Evolutionary conservation across 2,888 invertebrate species (phyloP).

Genomic region (Bellardia bayeri): DNA sequence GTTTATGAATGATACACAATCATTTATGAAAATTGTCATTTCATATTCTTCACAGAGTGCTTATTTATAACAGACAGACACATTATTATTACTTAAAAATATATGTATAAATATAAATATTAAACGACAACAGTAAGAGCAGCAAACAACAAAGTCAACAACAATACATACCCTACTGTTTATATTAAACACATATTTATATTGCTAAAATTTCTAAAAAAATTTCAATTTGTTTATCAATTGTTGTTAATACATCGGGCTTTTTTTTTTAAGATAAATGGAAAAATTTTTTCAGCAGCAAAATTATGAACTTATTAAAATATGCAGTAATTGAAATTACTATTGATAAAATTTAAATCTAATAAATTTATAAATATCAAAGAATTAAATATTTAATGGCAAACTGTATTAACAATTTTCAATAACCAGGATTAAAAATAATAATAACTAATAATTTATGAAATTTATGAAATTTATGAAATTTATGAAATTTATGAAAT

Average conservation of each 20-base stretch:
- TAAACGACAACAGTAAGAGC: background rate
- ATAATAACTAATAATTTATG: too few species aligned
- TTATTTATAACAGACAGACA: slow-evolving; percentile 2
- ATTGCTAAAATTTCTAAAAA: slow-evolving; percentile 6
- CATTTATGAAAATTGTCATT: slow-evolving; percentile 45
- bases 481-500: too few species aligned
- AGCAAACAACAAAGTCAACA: background rate
- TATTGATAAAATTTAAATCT: background rate
- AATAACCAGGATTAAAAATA: too few species aligned
- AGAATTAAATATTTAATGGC: too few species aligned
- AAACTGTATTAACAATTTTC: too few species aligned
- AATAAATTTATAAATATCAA: too few species aligned
- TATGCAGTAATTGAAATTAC: background rate
- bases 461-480: too few species aligned
- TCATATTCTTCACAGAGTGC: slow-evolving; percentile 7
- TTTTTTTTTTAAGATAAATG: background rate
- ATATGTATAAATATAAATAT: background rate
- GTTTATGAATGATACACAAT: slow-evolving; percentile 36
- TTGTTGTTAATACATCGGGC: background rate
- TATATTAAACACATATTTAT: slow-evolving; percentile 15
- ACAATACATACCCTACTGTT: slow-evolving; percentile 2
- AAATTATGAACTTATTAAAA: background rate
- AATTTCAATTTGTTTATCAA: slow-evolving; percentile 26
- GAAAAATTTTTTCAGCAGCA: too few species aligned
- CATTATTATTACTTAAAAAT: background rate